Percentiles rank a stretch among this genome's conserved stretches.
Conservation (phyloP, 2,888 invertebrate species). For the Gryllus longicercus region DNA sequence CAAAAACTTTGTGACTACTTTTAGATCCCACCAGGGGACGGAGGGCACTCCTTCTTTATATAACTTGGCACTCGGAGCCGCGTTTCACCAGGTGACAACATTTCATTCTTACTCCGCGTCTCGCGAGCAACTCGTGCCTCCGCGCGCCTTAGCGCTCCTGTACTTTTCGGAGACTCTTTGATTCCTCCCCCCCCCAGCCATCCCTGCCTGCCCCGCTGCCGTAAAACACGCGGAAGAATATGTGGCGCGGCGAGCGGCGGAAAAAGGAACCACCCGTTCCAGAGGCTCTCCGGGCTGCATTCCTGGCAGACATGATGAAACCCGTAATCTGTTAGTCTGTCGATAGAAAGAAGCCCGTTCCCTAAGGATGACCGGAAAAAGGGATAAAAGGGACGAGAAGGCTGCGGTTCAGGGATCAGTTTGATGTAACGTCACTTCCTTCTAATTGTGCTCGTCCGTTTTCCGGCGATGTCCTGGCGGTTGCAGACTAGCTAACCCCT, state of each 20-base stretch:
- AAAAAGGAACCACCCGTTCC: not conserved
- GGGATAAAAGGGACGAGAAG: not conserved
- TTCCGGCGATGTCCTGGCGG: not conserved
- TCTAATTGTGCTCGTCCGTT: constrained; percentile 6
- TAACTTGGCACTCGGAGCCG: not conserved
- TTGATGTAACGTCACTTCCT: not conserved
- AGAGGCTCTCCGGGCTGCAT: not conserved
- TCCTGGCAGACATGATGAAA: not conserved
- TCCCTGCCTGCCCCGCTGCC: not conserved
- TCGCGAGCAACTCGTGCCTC: not conserved
- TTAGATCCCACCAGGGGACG: not conserved
- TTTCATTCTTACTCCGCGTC: not conserved
- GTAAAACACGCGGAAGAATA: too few species aligned
- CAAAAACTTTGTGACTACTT: constrained; percentile 17
- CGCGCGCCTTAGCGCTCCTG: not conserved
- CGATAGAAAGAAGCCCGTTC: constrained; percentile 17
- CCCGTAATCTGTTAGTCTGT: not conserved
- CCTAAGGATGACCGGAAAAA: not conserved
- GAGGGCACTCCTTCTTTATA: not conserved
- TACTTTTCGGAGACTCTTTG: not conserved
- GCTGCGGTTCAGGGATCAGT: not conserved
- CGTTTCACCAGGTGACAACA: constrained; percentile 10
- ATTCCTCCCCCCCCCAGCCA: not conserved
- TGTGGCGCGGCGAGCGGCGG: not conserved
- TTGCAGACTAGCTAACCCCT: not conserved